phyloP scores from a whole-genome alignment of 30 jellyfish, hydroid and myxozoan species.

The Clytia hemisphaerica region DNA sequence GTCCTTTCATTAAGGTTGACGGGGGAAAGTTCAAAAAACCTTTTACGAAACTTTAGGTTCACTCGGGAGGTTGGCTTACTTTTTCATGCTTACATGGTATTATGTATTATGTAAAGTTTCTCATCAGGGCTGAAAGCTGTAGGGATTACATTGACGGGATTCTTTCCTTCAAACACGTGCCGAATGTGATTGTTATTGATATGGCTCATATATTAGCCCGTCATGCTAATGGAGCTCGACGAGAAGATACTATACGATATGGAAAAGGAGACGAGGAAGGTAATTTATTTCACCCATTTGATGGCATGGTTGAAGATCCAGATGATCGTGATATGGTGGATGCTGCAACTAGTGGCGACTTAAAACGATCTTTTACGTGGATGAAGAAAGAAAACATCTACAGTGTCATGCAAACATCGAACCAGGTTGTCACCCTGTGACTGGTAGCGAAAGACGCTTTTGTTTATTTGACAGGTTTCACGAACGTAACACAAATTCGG shows the following conservation, averaged over 20 bases:
- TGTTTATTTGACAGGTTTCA: constrained; percentile 41
- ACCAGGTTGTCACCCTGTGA: constrained; percentile 24
- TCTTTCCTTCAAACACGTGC: constrained; percentile 25
- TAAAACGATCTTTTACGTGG: constrained; percentile 43
- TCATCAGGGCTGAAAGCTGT: constrained; percentile 42
- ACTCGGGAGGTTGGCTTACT: constrained; percentile 50
- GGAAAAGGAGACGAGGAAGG: constrained; percentile 18
- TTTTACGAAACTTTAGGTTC: constrained; percentile 25
- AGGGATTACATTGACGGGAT: constrained; percentile 37
- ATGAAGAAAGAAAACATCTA: background rate
- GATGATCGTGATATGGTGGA: background rate
- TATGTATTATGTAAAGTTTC: constrained; percentile 27
- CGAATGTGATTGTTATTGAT: constrained; percentile 32
- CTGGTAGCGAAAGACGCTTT: constrained; percentile 23
- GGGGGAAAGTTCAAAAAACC: constrained; percentile 13
- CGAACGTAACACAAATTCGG: constrained; percentile 19
- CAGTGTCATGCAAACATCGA: background rate
- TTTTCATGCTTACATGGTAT: constrained; percentile 39
- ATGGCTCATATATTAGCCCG: constrained; percentile 56
- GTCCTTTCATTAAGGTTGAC: background rate
- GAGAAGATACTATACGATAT: background rate
- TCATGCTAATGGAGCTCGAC: constrained; percentile 3
- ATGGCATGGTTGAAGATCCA: constrained; percentile 32
- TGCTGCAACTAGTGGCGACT: constrained; percentile 13
- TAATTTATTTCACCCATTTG: constrained; percentile 29